Conservation (phyloP, 2,888 invertebrate genomes). For the Neoitamus cyanurus region DNA sequence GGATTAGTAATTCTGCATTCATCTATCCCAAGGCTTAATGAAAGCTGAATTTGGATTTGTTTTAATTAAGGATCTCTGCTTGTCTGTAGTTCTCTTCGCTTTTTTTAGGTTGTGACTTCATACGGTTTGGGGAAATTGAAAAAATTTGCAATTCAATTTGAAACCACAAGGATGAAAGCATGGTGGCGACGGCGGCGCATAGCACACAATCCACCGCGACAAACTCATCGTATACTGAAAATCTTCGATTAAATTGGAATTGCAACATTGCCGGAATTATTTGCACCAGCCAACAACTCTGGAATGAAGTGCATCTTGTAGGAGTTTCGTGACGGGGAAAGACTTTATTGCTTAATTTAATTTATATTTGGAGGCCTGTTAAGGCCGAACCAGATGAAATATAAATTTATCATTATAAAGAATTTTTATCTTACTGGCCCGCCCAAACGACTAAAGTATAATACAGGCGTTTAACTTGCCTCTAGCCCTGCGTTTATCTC, state of each 20-base stretch:
- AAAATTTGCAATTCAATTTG: slow-evolving; percentile 31
- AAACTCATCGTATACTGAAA: not conserved
- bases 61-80: slow-evolving; percentile 26
- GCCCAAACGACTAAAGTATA: too few relatives aligned
- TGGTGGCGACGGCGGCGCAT: not conserved
- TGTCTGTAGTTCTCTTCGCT: not conserved
- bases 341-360: too few relatives aligned
- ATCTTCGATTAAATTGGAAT: not conserved
- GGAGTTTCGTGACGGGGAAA: too few relatives aligned
- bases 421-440: too few relatives aligned
- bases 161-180: not conserved
- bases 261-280: not conserved
- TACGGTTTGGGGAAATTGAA: not conserved
- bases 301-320: too few relatives aligned
- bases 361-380: too few relatives aligned
- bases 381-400: too few relatives aligned
- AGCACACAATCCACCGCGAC: not conserved
- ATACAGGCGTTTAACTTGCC: too few relatives aligned
- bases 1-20: slow-evolving; percentile 36
- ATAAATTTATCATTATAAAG: too few relatives aligned
- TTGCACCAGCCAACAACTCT: not conserved
- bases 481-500: too few relatives aligned
- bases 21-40: slow-evolving; percentile 8
- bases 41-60: slow-evolving; percentile 1
- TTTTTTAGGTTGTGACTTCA: not conserved